These are phyloP conservation scores for Gracilinanus agilis DNA, from an alignment of 2,113 vertebrate species.

Conservation along the genomic window DNA sequence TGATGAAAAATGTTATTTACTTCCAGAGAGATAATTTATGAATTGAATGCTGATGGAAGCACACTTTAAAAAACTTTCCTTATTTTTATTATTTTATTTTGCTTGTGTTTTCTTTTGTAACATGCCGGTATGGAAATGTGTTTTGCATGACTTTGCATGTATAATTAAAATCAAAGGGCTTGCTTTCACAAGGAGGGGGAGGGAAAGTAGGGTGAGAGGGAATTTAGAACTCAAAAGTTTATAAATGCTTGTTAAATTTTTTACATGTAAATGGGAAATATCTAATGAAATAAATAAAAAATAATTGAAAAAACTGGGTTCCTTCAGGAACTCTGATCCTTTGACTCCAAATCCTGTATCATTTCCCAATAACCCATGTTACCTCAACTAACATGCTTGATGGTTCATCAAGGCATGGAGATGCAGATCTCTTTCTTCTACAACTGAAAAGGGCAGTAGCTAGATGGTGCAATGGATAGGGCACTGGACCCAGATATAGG, in stretches of 20 bases:
- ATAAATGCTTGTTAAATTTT: not conserved
- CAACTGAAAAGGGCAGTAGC: not conserved
- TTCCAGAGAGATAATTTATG: not conserved
- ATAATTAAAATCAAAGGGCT: not conserved
- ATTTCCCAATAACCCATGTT: not conserved
- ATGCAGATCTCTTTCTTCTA: not conserved
- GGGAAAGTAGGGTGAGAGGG: not conserved
- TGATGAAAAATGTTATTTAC: not conserved
- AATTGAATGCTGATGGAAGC: not conserved
- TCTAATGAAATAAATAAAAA: not conserved
- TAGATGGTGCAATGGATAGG: not conserved
- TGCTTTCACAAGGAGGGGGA: not conserved
- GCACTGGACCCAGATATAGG: not conserved
- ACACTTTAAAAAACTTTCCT: not conserved
- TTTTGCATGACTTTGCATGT: not conserved
- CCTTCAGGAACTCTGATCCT: not conserved
- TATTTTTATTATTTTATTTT: not conserved
- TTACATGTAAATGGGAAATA: not conserved
- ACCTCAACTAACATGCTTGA: not conserved
- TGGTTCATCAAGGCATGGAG: not conserved
- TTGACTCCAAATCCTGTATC: not conserved
- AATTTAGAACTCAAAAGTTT: not conserved
- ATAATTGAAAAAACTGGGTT: not conserved
- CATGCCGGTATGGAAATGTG: not conserved
- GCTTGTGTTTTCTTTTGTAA: not conserved